Evolutionary conservation across 2,113 vertebrate genomes (phyloP).

Genomic region (Odocoileus virginianus): DNA sequence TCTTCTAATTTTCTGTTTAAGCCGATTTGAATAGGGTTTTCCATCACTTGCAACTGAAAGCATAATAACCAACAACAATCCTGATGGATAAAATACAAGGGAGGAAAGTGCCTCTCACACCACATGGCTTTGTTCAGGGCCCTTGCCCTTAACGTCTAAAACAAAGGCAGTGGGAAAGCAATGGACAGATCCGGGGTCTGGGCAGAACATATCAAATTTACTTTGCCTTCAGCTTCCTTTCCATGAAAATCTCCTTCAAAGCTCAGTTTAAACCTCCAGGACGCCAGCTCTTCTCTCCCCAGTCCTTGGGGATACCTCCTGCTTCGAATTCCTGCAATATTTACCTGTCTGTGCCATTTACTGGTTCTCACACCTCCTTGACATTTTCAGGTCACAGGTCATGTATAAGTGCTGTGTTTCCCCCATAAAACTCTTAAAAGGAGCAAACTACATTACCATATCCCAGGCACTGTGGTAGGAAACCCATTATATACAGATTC

Average conservation of each 20-base stretch:
- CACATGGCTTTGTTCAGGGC: neutral
- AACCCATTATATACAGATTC: neutral
- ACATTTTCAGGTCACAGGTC: neutral
- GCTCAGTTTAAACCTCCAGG: neutral
- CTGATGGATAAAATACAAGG: neutral
- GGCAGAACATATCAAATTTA: too few relatives aligned
- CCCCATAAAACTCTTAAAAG: neutral
- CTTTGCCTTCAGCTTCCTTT: neutral
- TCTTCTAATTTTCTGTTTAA: neutral
- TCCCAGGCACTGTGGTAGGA: neutral
- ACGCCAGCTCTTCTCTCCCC: neutral
- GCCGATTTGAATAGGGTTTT: neutral
- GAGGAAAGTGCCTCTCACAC: neutral
- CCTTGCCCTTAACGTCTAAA: neutral
- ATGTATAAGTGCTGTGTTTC: neutral
- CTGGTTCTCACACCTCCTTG: neutral
- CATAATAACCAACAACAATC: neutral
- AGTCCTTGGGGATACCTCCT: neutral
- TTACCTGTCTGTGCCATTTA: neutral
- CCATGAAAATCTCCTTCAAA: neutral
- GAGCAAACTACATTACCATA: fast-evolving
- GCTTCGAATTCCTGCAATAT: neutral
- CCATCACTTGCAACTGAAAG: neutral
- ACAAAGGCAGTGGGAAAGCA: neutral
- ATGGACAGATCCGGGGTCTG: fast-evolving